Evolutionary conservation across 1,140 invertebrate genomes (phyloP), one percentile per base, ranked within the genome.

Genomic region (Drosophila sucinea): DNA sequence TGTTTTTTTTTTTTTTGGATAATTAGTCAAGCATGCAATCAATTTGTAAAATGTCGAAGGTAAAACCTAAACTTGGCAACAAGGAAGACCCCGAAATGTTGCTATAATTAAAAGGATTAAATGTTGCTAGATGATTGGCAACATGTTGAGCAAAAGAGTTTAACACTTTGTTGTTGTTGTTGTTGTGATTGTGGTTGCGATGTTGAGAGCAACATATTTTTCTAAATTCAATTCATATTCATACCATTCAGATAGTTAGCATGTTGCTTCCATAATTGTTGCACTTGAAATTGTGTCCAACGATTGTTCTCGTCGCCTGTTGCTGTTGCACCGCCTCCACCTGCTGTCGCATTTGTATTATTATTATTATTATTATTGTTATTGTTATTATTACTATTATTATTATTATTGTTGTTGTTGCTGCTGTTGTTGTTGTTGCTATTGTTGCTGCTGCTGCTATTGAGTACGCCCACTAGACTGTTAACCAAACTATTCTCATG

Each of bases 201-300:
- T 41, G 11, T 41, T 17, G 40, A 10, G 3, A 40, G 38, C 38
- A 40, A 40, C 38, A 40, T 40, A 1, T 41, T n/a, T 17, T n/a
- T 2, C 30, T 17, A 29, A 35, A 33, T 67, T 11, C 2, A 10
- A 44, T n/a, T 5, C 38, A 41, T 8, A 25, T 76, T 32, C 83
- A 83, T 92, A 92, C 91, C 91, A 66, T 92, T 92, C 44, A 92
- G 75, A 67, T 92, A 92, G 60, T 90, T 89, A n/a, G 91, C 91
- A 70, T 92, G 91, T 81, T 92, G 91, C 76, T 92, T 89, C 91
- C 91, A 92, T 67, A 92, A 70, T 65, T 92, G 91, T 77, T 92
- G 91, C 77, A 92, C 91, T 79, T 92, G 91, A 78, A 92, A 92
- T 67, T 92, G 91, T 55, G 91, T 92, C 91, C 91, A 92, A 38